Base-by-base conservation (phyloP, 2,797 vertebrate genomes). In the Siniperca scherzeri region DNA sequence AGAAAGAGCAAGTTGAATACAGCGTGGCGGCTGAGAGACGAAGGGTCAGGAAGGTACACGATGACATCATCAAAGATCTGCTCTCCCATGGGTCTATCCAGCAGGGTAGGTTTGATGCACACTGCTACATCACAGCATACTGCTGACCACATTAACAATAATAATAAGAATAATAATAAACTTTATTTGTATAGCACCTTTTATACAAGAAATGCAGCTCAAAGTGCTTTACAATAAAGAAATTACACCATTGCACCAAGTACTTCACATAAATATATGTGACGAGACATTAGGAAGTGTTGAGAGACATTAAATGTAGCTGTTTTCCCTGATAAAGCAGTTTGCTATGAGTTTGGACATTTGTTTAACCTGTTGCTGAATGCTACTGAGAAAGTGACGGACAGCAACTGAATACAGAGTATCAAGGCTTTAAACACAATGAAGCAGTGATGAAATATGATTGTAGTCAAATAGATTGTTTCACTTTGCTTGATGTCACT, bases 11-110 rank as follows among this genome's bases (percentile, higher is more conserved):
- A 89, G 94, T 94, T 0, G 97, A 99, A 84, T 92, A 99, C 92
- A 97, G 97, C 0, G 91, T 99, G 16, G 98, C 98, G 0, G 97
- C 98, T 0, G 98, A 99, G 93, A 95, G 98, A 74, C 95, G 98
- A 50, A 96, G 98, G 74, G 97, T 99, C 96, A 94, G 98, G 55
- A 93, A 98, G 89, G 70, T 96, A 1, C 98, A 99, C 0, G 90
- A 97, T 1, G 97, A 99, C 86, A 99, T 97, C 78, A 97, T 99
- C 89, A 97, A 96, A 89, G 97, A 97, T 36, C 96, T 99, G 30
- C 95, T 99, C 21, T 94, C 89, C 79, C 92, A 87, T 21, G 93
- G 94, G 7, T 78, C 87, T 7, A 57, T 83, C 40, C 94, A 96
- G 80, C 94, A 93, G 0, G 95, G 97, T 98, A 92, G 82, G 17